These are phyloP conservation scores for Cavia porcellus DNA, from an alignment of 2,113 vertebrate genomes.

Conservation along the genomic window DNA sequence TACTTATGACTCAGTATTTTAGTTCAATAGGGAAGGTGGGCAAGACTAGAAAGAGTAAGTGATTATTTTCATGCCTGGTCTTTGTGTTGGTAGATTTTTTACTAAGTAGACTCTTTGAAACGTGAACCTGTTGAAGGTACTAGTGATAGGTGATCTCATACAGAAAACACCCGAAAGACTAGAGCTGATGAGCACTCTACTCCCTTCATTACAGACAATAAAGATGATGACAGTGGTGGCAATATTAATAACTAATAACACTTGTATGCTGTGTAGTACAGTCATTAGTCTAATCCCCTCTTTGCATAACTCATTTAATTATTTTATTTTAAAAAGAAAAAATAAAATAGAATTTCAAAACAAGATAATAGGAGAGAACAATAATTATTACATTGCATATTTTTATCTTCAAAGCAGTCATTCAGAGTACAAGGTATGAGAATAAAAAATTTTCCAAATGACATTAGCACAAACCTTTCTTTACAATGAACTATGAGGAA, in stretches of 20 bases:
- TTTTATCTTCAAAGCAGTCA: background rate
- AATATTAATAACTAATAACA: background rate
- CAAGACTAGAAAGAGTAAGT: background rate
- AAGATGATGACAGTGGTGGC: background rate
- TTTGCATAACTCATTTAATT: background rate
- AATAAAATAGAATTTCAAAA: background rate
- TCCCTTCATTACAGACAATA: background rate
- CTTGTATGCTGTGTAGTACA: background rate
- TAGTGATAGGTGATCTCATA: background rate
- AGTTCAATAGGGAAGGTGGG: background rate
- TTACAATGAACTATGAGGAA: background rate
- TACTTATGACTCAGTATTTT: background rate
- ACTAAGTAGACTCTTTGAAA: background rate
- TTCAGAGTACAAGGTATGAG: background rate
- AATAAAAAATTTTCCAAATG: background rate
- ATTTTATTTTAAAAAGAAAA: background rate
- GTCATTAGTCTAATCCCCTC: background rate
- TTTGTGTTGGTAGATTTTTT: slow-evolving; percentile 12
- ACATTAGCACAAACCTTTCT: background rate
- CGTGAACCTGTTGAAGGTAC: background rate
- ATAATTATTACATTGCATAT: background rate
- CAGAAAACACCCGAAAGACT: background rate
- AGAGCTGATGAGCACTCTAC: background rate
- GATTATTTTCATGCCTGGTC: background rate
- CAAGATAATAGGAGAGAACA: background rate